Base-by-base conservation (phyloP, 2,797 vertebrate genomes). In the Siniperca undulata region DNA sequence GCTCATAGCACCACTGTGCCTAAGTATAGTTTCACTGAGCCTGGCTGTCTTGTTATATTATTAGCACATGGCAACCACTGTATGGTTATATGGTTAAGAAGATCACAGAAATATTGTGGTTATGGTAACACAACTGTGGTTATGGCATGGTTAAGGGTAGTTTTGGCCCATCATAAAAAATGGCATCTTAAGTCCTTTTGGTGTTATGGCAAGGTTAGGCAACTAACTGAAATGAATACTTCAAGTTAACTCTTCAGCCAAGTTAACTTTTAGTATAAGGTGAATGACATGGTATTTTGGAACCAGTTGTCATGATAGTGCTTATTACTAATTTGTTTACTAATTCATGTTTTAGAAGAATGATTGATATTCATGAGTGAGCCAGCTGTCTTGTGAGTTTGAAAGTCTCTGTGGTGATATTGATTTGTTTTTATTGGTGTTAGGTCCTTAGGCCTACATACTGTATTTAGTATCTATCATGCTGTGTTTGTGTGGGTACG, bases 391-490 rank as follows among this genome's bases (percentile, higher is more conserved):
- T 24, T 77, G 14, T 86, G 42, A 74, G n/a, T 80, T 59, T 75
- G 14, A 86, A 74, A 34, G 24, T 76, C 48, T 83, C 61, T 61
- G 58, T 66, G 76, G 59, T 80, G 79, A 59, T 71, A 48, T 62
- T 81, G 30, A 24, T 79, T 83, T 80, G 62, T 78, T 86, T 80
- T 77, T 75, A 71, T 74, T 27, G 22, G 46, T 48, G 19, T 80
- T 64, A 61, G 4, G 24, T 77, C 85, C 68, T 72, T 4, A 76
- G 76, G 84, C 80, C 27, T 66, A 13, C 61, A 75, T 52, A 55
- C 70, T 90, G 76, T 83, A 78, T 91, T 90, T 88, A 84, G 85
- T 13, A 77, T 34, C 44, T 55, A 22, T 48, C 81, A 72, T 82
- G 24, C 38, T 84, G 64, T 86, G 52, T 80, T 71, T 81, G 72